Evolutionary conservation across 2,113 vertebrate genomes (phyloP).

Genomic region (Machaerirhynchus nigripectus): DNA sequence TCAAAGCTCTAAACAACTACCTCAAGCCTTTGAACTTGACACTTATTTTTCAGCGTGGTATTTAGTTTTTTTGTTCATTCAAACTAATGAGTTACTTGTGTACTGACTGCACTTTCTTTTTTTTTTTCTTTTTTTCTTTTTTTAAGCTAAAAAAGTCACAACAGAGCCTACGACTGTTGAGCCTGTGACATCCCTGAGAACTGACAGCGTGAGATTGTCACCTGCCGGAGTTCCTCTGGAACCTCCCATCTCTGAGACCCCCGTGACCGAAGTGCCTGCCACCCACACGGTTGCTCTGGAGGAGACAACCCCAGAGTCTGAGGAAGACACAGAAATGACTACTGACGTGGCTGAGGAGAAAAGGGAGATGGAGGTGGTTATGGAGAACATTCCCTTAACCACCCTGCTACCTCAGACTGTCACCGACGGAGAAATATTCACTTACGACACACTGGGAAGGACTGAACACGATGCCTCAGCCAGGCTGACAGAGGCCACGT

Average conservation of each 20-base stretch:
- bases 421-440: slow-evolving; percentile 1
- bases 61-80: neutral
- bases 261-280: slow-evolving; percentile 33
- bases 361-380: slow-evolving; percentile 46
- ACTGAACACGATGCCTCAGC: slow-evolving; percentile 35
- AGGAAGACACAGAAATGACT: slow-evolving; percentile 34
- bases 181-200: slow-evolving; percentile 67
- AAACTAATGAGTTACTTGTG: neutral
- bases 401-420: slow-evolving; percentile 64
- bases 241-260: slow-evolving; percentile 16
- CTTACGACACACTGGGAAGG: neutral
- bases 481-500: neutral
- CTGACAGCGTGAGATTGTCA: slow-evolving; percentile 29
- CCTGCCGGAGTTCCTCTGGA: slow-evolving; percentile 34
- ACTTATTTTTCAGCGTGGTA: neutral
- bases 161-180: slow-evolving; percentile 69
- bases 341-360: slow-evolving; percentile 34
- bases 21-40: neutral
- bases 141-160: slow-evolving; percentile 75
- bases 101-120: slow-evolving; percentile 13
- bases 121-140: neutral
- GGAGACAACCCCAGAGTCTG: slow-evolving; percentile 39
- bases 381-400: slow-evolving; percentile 35
- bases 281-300: slow-evolving; percentile 33
- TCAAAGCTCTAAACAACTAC: neutral